phyloP scores from a whole-genome alignment of 2,113 vertebrate species.

The Hippocampus guttulatus region DNA sequence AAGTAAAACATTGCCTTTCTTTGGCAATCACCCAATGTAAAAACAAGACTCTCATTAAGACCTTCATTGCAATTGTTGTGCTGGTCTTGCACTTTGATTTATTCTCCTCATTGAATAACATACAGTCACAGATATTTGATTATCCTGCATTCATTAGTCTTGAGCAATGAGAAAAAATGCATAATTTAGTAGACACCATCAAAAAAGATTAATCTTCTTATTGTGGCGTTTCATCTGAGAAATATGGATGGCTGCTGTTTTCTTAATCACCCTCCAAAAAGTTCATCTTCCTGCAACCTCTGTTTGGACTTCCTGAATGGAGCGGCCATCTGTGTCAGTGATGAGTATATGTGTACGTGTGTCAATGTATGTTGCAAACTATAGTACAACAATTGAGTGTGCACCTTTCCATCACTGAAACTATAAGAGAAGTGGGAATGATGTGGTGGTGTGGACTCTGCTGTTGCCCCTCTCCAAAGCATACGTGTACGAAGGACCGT shows the following conservation, averaged over 20 bases:
- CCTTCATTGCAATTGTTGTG: constrained; percentile 56
- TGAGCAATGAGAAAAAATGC: constrained; percentile 50
- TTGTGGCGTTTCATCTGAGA: background rate
- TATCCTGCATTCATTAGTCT: constrained; percentile 52
- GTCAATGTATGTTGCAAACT: too few species aligned
- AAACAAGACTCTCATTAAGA: constrained; percentile 58
- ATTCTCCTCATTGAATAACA: constrained; percentile 64
- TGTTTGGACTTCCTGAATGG: too few species aligned
- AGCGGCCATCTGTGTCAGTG: too few species aligned
- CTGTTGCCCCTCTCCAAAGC: too few species aligned
- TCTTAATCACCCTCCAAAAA: background rate
- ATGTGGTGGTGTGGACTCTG: too few species aligned
- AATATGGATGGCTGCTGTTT: background rate
- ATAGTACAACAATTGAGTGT: too few species aligned
- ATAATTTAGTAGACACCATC: constrained; percentile 43
- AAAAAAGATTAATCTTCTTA: constrained; percentile 24
- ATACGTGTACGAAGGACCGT: too few species aligned
- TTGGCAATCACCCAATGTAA: constrained; percentile 62
- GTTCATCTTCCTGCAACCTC: background rate
- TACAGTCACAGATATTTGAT: constrained; percentile 60
- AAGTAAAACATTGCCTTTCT: constrained; percentile 50
- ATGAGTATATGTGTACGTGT: too few species aligned
- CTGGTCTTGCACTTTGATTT: constrained; percentile 62
- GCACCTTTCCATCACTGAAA: too few species aligned
- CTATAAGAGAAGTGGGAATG: too few species aligned